Evolutionary conservation across 2,797 vertebrate genomes (phyloP).

Genomic region (Tolypeutes matacus): DNA sequence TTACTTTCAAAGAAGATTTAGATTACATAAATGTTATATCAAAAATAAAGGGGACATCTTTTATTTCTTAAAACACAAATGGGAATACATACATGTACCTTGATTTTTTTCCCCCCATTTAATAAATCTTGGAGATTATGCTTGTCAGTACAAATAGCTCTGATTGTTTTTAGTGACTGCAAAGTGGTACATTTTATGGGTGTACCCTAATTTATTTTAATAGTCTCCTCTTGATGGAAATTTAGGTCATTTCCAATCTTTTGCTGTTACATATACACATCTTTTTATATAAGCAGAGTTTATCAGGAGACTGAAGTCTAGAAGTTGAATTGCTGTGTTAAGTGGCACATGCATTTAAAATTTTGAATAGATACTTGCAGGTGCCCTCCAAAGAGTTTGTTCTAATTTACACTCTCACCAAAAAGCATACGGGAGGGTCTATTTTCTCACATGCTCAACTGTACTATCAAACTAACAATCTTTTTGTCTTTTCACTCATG

Average conservation of each 20-base stretch:
- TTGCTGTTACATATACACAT: neutral
- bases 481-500: neutral
- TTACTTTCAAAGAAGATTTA: no score
- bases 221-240: neutral
- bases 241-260: slow-evolving; percentile 10
- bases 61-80: no score
- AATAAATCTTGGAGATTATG: slow-evolving; percentile 6
- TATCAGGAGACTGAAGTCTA: neutral
- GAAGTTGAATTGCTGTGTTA: neutral
- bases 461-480: neutral
- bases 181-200: neutral
- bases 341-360: neutral
- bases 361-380: neutral
- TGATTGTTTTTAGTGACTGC: neutral
- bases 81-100: no score
- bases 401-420: neutral
- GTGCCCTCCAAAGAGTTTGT: neutral
- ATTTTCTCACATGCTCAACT: neutral
- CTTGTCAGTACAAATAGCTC: neutral
- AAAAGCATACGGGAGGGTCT: neutral
- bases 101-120: neutral
- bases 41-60: no score
- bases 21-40: no score
- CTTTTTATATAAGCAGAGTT: neutral
- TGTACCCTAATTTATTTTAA: neutral